Percentiles rank a stretch among this genome's conserved stretches.
Conservation (phyloP, 2,888 invertebrate genomes). For the Agonopterix subpropinquella region DNA sequence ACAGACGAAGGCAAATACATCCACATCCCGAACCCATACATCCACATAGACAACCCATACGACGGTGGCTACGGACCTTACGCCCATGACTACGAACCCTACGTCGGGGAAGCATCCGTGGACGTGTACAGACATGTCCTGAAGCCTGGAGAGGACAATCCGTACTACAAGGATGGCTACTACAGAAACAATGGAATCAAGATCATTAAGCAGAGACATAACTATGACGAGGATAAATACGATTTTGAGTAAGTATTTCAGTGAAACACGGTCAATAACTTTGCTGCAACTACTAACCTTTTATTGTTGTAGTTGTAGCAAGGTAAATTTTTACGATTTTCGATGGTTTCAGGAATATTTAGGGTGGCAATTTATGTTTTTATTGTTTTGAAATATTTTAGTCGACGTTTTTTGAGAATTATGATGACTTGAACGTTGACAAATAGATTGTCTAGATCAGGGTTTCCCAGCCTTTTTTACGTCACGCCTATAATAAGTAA, state of each 20-base stretch:
- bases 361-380: too few relatives aligned
- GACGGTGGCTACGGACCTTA: conserved; percentile 64
- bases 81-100: conserved; percentile 61
- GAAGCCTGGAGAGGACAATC: conserved; percentile 47
- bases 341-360: too few relatives aligned
- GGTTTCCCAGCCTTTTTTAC: too few relatives aligned
- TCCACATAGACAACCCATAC: conserved; percentile 68
- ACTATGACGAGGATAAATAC: conserved; percentile 68
- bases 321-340: too few relatives aligned
- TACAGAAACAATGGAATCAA: conserved; percentile 72
- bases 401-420: too few relatives aligned
- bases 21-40: conserved; percentile 71
- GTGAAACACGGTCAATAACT: not conserved
- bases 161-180: conserved; percentile 67
- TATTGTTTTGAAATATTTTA: too few relatives aligned
- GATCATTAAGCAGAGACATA: conserved; percentile 65
- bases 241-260: conserved; percentile 63
- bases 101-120: conserved; percentile 62
- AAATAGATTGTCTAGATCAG: too few relatives aligned
- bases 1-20: conserved; percentile 68
- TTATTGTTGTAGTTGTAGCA: too few relatives aligned
- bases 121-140: conserved; percentile 52
- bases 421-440: too few relatives aligned
- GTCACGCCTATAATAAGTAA: too few relatives aligned
- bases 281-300: too few relatives aligned